phyloP scores from a whole-genome alignment of 2,888 invertebrate genomes.

The Cerastis rubricosa region DNA sequence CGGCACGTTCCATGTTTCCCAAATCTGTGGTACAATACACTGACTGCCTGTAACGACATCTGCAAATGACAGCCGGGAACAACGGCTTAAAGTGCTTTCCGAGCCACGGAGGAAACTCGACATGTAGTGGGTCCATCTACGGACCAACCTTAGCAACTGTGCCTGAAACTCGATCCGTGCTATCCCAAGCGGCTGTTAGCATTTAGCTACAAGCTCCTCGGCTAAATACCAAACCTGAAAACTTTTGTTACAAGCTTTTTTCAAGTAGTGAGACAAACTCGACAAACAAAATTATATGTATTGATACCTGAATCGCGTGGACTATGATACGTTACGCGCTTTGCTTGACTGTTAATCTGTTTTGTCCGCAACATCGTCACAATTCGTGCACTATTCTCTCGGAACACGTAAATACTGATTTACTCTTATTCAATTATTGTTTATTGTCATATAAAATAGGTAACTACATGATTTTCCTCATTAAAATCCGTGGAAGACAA shows the following conservation, averaged over 20 bases:
- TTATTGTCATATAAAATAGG: conserved; percentile 3
- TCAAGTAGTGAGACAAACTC: neutral
- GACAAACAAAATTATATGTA: neutral
- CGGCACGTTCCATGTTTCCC: too few species aligned
- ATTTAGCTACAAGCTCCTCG: too few species aligned
- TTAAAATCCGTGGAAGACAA: neutral
- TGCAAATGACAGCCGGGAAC: too few species aligned
- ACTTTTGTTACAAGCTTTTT: neutral
- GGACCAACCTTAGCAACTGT: too few species aligned
- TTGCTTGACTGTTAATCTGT: neutral
- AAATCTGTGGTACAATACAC: too few species aligned
- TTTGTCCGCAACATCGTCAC: neutral
- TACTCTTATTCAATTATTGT: neutral
- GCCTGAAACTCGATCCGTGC: too few species aligned
- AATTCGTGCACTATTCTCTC: neutral
- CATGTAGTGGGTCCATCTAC: too few species aligned
- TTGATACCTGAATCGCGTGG: conserved; percentile 29
- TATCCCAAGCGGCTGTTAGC: too few species aligned
- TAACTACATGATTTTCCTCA: conserved; percentile 35
- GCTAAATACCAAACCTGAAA: too few species aligned
- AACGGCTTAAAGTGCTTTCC: too few species aligned
- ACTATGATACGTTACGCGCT: conserved; percentile 21
- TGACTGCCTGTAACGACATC: too few species aligned
- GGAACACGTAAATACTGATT: conserved; percentile 25
- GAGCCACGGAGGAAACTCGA: too few species aligned